Conservation (phyloP, 1,140 invertebrate species). For the Rhyzopertha dominica region DNA sequence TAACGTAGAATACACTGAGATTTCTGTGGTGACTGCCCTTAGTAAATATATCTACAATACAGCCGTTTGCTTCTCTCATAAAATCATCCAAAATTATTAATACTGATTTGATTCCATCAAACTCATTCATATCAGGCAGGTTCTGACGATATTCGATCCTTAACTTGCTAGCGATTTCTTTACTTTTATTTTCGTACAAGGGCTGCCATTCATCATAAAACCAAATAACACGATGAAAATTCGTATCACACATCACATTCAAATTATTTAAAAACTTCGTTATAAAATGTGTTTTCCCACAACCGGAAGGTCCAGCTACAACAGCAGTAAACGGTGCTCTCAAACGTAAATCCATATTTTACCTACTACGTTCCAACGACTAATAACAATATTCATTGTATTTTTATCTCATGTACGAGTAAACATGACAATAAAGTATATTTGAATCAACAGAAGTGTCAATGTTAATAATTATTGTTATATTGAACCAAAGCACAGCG, state of each 20-base stretch:
- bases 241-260: slow-evolving; percentile 4
- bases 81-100: slow-evolving; percentile 44
- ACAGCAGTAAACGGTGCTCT: slow-evolving; percentile 6
- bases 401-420: too few relatives aligned
- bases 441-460: too few relatives aligned
- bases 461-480: too few relatives aligned
- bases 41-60: slow-evolving; percentile 44
- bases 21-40: slow-evolving; percentile 45
- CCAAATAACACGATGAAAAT: not conserved
- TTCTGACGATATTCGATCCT: slow-evolving; percentile 23
- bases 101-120: slow-evolving; percentile 30
- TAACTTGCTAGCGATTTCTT: too few relatives aligned
- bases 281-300: slow-evolving; percentile 7
- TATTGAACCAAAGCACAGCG: too few relatives aligned
- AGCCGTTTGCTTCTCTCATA: slow-evolving; percentile 41
- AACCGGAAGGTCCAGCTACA: slow-evolving; percentile 3
- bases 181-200: slow-evolving; percentile 3
- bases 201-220: slow-evolving; percentile 7
- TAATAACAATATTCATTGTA: too few relatives aligned
- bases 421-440: too few relatives aligned
- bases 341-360: slow-evolving; percentile 8
- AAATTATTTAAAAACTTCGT: slow-evolving; percentile 1
- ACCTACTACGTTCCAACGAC: too few relatives aligned
- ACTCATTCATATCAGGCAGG: slow-evolving; percentile 33
- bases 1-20: slow-evolving; percentile 45